A percentile compares a stretch with the other conserved stretches of the same genome.
These are phyloP conservation scores for Formicarius rufipectus DNA, from an alignment of 2,113 vertebrate genomes.

Conservation along the genomic window DNA sequence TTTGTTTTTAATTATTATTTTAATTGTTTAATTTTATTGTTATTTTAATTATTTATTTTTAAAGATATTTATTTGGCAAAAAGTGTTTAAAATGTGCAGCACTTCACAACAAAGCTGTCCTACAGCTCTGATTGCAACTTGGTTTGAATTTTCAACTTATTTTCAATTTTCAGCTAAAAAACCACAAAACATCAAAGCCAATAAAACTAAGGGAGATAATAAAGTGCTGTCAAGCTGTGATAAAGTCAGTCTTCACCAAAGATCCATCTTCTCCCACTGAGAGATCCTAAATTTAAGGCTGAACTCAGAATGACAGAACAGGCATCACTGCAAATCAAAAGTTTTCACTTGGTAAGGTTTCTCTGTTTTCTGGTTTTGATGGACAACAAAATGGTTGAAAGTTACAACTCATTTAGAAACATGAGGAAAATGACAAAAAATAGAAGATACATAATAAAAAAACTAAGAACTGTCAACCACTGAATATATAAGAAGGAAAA, in stretches of 20 bases:
- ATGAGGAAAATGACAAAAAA: constrained; percentile 21
- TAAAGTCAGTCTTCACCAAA: constrained; percentile 44
- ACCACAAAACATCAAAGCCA: constrained; percentile 15
- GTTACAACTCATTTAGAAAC: constrained; percentile 5
- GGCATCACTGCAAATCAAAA: neutral
- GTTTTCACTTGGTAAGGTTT: neutral
- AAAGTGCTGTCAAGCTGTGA: constrained; percentile 44
- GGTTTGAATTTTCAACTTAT: constrained; percentile 8
- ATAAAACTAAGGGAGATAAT: constrained; percentile 11
- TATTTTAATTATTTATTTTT: too few relatives aligned
- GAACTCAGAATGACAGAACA: constrained; percentile 38
- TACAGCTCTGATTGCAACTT: neutral
- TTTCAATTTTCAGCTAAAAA: constrained; percentile 44
- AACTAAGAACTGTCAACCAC: neutral
- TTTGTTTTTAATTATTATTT: too few relatives aligned
- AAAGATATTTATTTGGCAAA: neutral
- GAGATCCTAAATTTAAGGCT: constrained; percentile 44
- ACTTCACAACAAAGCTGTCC: neutral
- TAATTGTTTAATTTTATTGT: too few relatives aligned
- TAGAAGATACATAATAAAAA: neutral
- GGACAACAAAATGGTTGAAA: constrained; percentile 25
- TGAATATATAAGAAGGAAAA: neutral
- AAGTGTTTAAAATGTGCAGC: neutral
- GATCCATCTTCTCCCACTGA: constrained; percentile 39
- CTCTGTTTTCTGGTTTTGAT: constrained; percentile 41